Base-by-base conservation (phyloP, 1,140 invertebrate genomes). In the Whitmania pigra region DNA sequence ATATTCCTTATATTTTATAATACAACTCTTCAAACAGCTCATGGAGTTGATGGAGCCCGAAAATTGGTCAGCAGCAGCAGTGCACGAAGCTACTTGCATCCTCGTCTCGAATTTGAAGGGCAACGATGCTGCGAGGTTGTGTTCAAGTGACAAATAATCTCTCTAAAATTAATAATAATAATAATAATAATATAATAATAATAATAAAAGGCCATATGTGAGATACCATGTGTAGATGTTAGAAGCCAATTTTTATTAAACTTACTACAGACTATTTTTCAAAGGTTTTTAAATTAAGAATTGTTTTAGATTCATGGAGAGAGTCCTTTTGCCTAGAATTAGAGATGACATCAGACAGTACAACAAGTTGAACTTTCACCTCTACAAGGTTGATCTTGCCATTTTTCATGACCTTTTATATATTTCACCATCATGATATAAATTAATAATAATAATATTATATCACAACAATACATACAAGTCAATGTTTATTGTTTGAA, bases 41-140 rank as follows among this genome's bases (percentile, higher is more conserved):
- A 80, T 97, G 13, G 90, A 91, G 76, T 85, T 97, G 29, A 85
- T 82, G 57, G 81, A 84, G 74, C 87, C 87, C 4, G 86, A 88
- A 54, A 82, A 80, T 1, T 88, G 87, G 87, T 83, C 86, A 63
- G 94, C 94, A 29, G 94, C 94, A n/a, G 89, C 94, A 0, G 92
- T 99, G 89, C 97, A 95, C 80, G 85, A 90, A 81, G 93, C 90
- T 0, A 95, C 93, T 3, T 84, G 93, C 79, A 92, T 99, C 76
- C 99, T 99, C 84, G 88, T 92, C 22, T 95, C 95, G 13, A 96
- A 96, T 84, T 83, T 97, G 27, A 95, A 93, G 78, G 91, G 94
- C 74, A 90, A 92, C 78, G 94, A 97, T 91, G 93, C 94, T 9
- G 94, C 98, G 80, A 85, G 92, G 84, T 85, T 75, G 72, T 27